These are phyloP conservation scores for Astyanax mexicanus DNA, from an alignment of 2,797 vertebrate genomes.

Conservation along the genomic window DNA sequence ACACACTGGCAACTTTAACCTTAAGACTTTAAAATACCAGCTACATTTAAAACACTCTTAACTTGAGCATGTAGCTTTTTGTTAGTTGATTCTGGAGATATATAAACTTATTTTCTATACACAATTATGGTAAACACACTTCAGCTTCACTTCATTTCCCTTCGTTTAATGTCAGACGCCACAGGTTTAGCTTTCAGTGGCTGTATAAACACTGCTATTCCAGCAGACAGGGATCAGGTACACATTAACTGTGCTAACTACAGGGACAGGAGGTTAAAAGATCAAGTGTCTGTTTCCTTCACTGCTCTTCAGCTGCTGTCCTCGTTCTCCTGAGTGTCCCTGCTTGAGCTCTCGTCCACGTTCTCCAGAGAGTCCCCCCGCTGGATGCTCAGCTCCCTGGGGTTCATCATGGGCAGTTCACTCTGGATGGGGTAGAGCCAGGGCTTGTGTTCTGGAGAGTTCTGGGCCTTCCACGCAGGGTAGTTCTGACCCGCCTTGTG, in stretches of 20 bases:
- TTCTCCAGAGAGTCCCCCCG: conserved; percentile 79
- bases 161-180: background rate
- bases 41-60: no score
- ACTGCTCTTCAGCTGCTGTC: conserved; percentile 68
- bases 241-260: background rate
- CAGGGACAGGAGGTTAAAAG: background rate
- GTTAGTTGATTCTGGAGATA: no score
- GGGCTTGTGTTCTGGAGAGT: conserved; percentile 74
- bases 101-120: no score
- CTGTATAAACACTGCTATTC: conserved; percentile 24
- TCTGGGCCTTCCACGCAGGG: conserved; percentile 76
- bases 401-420: conserved; percentile 74
- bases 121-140: background rate
- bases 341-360: conserved; percentile 73
- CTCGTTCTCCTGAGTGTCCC: conserved; percentile 66
- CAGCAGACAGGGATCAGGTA: conserved; percentile 18
- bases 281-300: background rate
- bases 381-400: conserved; percentile 76
- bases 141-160: no score
- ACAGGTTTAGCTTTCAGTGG: background rate
- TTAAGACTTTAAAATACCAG: no score
- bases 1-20: no score
- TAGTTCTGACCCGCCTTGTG: conserved; percentile 80
- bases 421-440: conserved; percentile 83
- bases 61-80: no score